Evolutionary conservation across 1,140 invertebrate species (phyloP), one percentile per base, ranked within the genome.

Genomic region (Lepeophtheirus salmonis): DNA sequence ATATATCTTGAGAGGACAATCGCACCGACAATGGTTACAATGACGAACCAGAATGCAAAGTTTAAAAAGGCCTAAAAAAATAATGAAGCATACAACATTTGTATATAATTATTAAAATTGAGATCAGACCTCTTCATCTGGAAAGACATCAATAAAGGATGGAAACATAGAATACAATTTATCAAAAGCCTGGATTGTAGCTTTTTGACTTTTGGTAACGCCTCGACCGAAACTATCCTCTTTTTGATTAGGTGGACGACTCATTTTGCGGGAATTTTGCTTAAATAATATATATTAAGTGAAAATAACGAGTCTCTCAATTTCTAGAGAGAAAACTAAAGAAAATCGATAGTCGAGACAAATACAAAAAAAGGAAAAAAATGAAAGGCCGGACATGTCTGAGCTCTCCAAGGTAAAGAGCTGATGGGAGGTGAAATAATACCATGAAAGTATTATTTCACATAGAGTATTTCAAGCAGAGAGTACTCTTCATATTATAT

Each of bases 31-130:
- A 61, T 24, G 6, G 59, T 61, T 6, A 12, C 17, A n/a, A 53
- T 16, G 50, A 61, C 59, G 50, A 61, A 61, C 59, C 59, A 61
- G 26, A 61, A 61, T 2, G 50, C 59, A 30, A 61, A 61, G 20
- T 25, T 53, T 13, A 61, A 26, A 21, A 61, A 61, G 25, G 59
- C 59, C 18, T 61, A n/a, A 41, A 41, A 41, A 41, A n/a, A 41
- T 41, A 41, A 41, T 10, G 30, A 41, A n/a, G n/a, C n/a, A n/a
- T n/a, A n/a, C n/a, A n/a, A n/a, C n/a, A n/a, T n/a, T n/a, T n/a
- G n/a, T n/a, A n/a, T n/a, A n/a, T n/a, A n/a, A n/a, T n/a, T n/a
- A n/a, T n/a, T n/a, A n/a, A n/a, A n/a, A n/a, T n/a, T n/a, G n/a
- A n/a, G n/a, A n/a, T n/a, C n/a, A n/a, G n/a, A 41, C 30, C 30